Evolutionary conservation across 2,888 invertebrate genomes (phyloP).

Genomic region (Habrosyne pyritoides): DNA sequence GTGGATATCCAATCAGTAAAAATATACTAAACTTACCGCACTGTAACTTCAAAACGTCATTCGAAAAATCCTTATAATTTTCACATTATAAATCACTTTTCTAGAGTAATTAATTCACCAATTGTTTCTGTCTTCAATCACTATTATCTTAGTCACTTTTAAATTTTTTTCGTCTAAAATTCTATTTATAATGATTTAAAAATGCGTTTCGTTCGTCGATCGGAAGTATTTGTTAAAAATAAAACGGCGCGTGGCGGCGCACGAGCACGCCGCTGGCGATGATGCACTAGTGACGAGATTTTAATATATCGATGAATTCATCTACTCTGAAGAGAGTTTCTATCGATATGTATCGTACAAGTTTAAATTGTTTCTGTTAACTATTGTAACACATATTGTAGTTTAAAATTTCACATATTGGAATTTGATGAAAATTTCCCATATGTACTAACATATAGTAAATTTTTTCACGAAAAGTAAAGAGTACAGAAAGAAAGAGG

Average conservation of each 20-base stretch:
- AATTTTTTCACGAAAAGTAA: no score
- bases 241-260: slow-evolving; percentile 50
- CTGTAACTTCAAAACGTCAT: slow-evolving; percentile 19
- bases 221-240: slow-evolving; percentile 55
- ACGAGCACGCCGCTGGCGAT: slow-evolving; percentile 34
- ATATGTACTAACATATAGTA: no score
- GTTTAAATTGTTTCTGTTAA: no score
- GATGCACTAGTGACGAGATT: slow-evolving; percentile 10
- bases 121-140: not conserved
- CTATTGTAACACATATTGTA: no score
- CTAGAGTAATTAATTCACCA: slow-evolving; percentile 2
- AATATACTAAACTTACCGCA: slow-evolving; percentile 33
- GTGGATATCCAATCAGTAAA: slow-evolving; percentile 25
- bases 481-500: no score
- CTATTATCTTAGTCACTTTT: not conserved
- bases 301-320: not conserved
- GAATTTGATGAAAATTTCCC: no score
- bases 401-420: no score
- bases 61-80: not conserved
- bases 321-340: not conserved
- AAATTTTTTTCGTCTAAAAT: slow-evolving; percentile 12
- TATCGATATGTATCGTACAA: not conserved
- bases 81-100: not conserved
- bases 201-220: slow-evolving; percentile 45
- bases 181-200: slow-evolving; percentile 45